These are phyloP conservation scores for Lithobates pipiens DNA, from an alignment of 2,797 vertebrate species.

Conservation along the genomic window DNA sequence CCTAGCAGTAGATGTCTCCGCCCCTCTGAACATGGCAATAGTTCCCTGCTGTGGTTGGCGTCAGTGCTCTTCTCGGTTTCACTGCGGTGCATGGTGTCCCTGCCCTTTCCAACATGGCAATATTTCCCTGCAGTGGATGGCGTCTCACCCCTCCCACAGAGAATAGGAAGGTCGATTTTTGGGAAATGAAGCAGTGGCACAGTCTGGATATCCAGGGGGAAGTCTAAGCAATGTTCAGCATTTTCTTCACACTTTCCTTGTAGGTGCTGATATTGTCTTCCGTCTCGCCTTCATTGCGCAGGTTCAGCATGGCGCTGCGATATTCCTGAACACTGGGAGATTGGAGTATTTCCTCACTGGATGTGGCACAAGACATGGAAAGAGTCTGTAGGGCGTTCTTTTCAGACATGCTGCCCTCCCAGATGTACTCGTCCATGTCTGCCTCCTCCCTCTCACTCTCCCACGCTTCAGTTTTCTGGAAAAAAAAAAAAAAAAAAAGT, in stretches of 20 bases:
- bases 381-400: conserved; percentile 81
- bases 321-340: conserved; percentile 83
- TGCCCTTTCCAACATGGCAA: too few relatives aligned
- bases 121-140: too few relatives aligned
- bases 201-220: background rate
- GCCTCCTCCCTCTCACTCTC: conserved; percentile 84
- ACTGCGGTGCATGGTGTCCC: too few relatives aligned
- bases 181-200: background rate
- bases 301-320: conserved; percentile 76
- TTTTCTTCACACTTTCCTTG: conserved; percentile 83
- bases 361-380: conserved; percentile 72
- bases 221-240: conserved; percentile 25
- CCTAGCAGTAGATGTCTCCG: too few relatives aligned
- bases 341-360: conserved; percentile 79
- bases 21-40: too few relatives aligned
- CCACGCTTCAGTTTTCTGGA: conserved; percentile 93
- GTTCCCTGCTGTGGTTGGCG: too few relatives aligned
- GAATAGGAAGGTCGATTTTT: too few relatives aligned
- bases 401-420: conserved; percentile 90
- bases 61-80: too few relatives aligned
- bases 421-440: conserved; percentile 92
- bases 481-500: conserved; percentile 50
- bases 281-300: conserved; percentile 90
- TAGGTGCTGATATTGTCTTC: conserved; percentile 82
- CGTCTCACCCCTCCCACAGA: too few relatives aligned